Evolutionary conservation across 2,113 vertebrate species (phyloP), one percentile per base, ranked within the genome.

Genomic region (Pteropus alecto): DNA sequence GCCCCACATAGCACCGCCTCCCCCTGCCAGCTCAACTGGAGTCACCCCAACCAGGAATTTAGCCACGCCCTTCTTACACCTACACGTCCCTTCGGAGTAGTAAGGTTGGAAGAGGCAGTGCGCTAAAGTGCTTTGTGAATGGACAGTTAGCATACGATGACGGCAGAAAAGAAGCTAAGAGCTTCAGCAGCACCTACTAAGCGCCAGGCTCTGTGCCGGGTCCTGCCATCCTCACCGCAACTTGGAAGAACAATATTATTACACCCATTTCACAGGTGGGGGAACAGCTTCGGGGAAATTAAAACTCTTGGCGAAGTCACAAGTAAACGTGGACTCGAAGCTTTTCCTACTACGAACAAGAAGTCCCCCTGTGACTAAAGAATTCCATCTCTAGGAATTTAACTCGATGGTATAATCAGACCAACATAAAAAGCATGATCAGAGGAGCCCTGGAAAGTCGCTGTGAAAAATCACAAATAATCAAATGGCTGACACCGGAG

Each of bases 111-210:
- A 65, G 84, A 48, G 18, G 43, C 1, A 33, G 19, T 2, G 3
- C 4, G 54, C 30, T 0, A 1, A 12, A 7, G n/a, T 0, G 5
- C 35, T 71, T 10, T 63, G 51, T 70, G 12, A 14, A 43, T 38
- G 0, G 5, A 46, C 28, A 43, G 22, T 30, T 2, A 7, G 81
- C 51, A 8, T 4, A 1, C 8, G 13, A 33, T 0, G 1, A 12
- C n/a, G 4, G 30, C 48, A 41, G 63, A 28, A 15, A 14, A 43
- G 61, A 24, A 38, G 22, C 9, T 9, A 7, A 16, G 3, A 14
- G 33, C 4, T 28, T 28, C 11, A 35, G 43, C 51, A 28, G 85
- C 21, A 30, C 9, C 74, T n/a, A 13, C 22, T 3, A 16, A 73
- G 81, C 0, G 0, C 43, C 38, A 46, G 83, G 13, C 24, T n/a